Evolutionary conservation across 92 coral and sea anemone genomes (phyloP), one percentile per base, ranked within the genome.

Genomic region (Phenganax subtilis): DNA sequence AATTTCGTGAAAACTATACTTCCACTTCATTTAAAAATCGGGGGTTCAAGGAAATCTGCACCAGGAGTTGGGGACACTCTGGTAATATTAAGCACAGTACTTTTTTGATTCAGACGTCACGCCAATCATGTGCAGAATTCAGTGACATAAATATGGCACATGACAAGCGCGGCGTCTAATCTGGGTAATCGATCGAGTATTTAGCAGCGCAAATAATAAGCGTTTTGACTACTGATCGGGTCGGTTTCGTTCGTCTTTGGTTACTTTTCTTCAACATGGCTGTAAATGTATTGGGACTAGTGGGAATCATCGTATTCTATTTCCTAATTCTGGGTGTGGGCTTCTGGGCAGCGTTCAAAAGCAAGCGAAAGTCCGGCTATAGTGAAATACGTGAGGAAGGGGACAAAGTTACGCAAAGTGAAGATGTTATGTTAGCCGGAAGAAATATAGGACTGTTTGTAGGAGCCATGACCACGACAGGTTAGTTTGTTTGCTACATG

Each of bases 261-360:
- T 55, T 55, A n/a, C 8, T 52, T 79, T 29, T 67, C 29, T 25
- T 51, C 67, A 80, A 37, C 84, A 83, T 82, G 88, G 90, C 87
- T 25, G 71, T 91, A 37, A 88, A 88, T 76, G 81, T 91, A 6
- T 82, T 85, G 15, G 96, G 96, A 8, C 84, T 91, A n/a, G 81
- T 89, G 31, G 90, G 88, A 0, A 91, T 89, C 28, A 75, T 89
- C 31, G 85, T 89, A 15, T 91, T 91, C 81, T 91, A 89, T 82
- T 55, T 91, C 28, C n/a, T 86, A 6, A 91, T 91, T 57, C 83
- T 91, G 54, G 80, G 54, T 12, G 56, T 91, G 55, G 96, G 96
- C 10, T 59, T 89, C 54, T 88, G 90, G 88, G 96, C 92, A 14
- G 92, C 92, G 16, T 86, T 90, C 57, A 84, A 82, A 54, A 81